phyloP scores from a whole-genome alignment of 2,113 vertebrate genomes.

The Lutjanus erythropterus region DNA sequence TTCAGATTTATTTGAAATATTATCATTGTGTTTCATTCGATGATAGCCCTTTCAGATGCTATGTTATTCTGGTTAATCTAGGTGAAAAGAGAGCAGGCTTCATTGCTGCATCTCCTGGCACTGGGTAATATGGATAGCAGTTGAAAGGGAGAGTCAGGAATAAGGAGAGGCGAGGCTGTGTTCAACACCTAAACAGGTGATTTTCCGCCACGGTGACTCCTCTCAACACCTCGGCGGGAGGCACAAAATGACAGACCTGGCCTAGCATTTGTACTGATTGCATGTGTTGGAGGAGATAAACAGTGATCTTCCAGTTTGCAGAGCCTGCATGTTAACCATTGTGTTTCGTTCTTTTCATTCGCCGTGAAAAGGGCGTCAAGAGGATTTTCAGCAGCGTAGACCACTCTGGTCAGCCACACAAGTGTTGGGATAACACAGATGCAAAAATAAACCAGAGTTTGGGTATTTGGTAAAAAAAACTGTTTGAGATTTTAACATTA shows the following conservation, averaged over 20 bases:
- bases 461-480: slow-evolving; percentile 8
- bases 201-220: slow-evolving; percentile 84
- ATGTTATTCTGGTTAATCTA: slow-evolving; percentile 74
- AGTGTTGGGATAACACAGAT: background rate
- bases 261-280: slow-evolving; percentile 82
- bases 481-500: background rate
- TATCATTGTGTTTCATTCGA: slow-evolving; percentile 72
- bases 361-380: slow-evolving; percentile 46
- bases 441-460: slow-evolving; percentile 16
- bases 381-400: slow-evolving; percentile 29
- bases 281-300: slow-evolving; percentile 83
- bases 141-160: slow-evolving; percentile 63
- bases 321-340: slow-evolving; percentile 73
- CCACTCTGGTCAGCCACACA: slow-evolving; percentile 2
- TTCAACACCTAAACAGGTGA: slow-evolving; percentile 86
- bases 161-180: slow-evolving; percentile 72
- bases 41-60: slow-evolving; percentile 71
- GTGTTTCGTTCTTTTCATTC: slow-evolving; percentile 67
- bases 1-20: slow-evolving; percentile 72
- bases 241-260: slow-evolving; percentile 80
- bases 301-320: slow-evolving; percentile 80
- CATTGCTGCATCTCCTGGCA: slow-evolving; percentile 55
- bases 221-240: slow-evolving; percentile 79
- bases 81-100: slow-evolving; percentile 58
- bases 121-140: slow-evolving; percentile 73